Conservation (phyloP, 2,797 vertebrate genomes). For the Anniella stebbinsi region DNA sequence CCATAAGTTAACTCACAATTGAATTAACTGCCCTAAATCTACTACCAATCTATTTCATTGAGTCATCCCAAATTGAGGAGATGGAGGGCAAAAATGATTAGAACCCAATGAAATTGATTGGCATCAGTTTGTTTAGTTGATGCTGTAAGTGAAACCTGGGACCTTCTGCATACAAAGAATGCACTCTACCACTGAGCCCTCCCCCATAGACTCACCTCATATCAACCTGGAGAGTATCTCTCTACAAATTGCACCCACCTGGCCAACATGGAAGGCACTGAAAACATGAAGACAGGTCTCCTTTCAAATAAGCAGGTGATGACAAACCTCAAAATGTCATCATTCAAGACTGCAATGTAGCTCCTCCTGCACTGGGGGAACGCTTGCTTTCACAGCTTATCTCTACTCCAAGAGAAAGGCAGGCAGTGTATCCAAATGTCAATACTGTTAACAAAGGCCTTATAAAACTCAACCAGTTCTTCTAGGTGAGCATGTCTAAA, state of each 20-base stretch:
- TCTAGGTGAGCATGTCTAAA: constrained; percentile 43
- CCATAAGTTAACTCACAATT: background rate
- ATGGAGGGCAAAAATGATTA: background rate
- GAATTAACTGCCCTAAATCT: background rate
- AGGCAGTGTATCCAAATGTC: constrained; percentile 65
- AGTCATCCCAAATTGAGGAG: background rate
- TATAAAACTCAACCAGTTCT: constrained; percentile 34
- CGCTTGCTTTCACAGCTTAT: constrained; percentile 69
- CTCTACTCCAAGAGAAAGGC: constrained; percentile 46
- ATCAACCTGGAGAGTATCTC: constrained; percentile 6
- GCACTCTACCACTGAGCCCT: background rate
- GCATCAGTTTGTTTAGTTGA: background rate
- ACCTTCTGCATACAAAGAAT: background rate
- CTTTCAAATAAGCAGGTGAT: constrained; percentile 68
- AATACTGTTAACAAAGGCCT: constrained; percentile 47
- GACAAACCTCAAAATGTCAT: constrained; percentile 72
- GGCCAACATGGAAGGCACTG: constrained; percentile 40
- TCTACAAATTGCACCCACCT: constrained; percentile 21
- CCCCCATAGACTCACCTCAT: background rate
- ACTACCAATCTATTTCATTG: background rate
- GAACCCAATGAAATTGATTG: background rate
- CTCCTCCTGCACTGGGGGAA: constrained; percentile 16
- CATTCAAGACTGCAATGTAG: constrained; percentile 24
- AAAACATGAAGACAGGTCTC: constrained; percentile 45
- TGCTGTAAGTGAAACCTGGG: background rate